Conservation (phyloP, 2,888 invertebrate genomes). For the Volucella bombylans region DNA sequence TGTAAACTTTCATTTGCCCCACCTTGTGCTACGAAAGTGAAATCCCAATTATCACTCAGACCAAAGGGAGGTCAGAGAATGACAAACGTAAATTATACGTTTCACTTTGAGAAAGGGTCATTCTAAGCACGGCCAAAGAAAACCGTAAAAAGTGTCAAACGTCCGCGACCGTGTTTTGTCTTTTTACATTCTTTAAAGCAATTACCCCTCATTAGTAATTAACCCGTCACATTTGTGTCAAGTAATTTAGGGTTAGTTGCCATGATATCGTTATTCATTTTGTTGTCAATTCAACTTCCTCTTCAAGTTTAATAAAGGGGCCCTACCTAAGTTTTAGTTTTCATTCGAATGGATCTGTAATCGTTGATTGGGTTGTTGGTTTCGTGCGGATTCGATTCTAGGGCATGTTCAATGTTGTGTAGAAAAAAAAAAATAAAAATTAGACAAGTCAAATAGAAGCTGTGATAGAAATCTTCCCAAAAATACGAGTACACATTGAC, state of each 20-base stretch:
- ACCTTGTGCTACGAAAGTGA: no score
- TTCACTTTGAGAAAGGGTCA: conserved; percentile 1
- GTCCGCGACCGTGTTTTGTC: background rate
- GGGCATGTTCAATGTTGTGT: no score
- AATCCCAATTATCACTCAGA: no score
- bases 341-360: conserved; percentile 5
- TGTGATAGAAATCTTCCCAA: no score
- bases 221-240: conserved; percentile 41
- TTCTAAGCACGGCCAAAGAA: background rate
- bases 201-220: conserved; percentile 30
- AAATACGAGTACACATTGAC: no score
- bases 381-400: no score
- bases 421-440: no score
- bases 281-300: background rate
- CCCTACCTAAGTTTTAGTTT: conserved; percentile 16
- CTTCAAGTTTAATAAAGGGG: background rate
- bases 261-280: conserved; percentile 37
- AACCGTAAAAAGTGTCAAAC: conserved; percentile 10
- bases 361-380: background rate
- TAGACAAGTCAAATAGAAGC: no score
- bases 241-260: conserved; percentile 41
- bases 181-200: conserved; percentile 10
- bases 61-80: no score
- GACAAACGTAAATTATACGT: background rate
- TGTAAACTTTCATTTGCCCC: no score